A percentile compares a stretch with the other conserved stretches of the same genome.
phyloP scores from a whole-genome alignment of 2,888 invertebrate genomes.

The Epirrhoe alternata region DNA sequence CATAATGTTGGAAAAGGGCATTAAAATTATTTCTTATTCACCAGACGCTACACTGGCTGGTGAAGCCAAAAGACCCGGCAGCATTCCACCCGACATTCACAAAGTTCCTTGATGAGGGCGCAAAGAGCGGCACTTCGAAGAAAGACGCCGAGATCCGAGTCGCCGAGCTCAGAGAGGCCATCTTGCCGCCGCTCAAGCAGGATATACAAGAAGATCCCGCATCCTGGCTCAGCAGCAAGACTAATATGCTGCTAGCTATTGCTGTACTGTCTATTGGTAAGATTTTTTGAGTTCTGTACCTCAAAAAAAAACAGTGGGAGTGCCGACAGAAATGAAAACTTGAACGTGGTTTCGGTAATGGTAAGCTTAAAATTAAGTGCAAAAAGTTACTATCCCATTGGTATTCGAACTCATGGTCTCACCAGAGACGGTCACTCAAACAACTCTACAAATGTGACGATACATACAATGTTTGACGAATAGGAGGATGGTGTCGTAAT shows the following conservation, averaged over 20 bases:
- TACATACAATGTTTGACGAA: too few relatives aligned
- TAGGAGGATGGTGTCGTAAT: too few relatives aligned
- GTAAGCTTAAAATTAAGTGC: too few relatives aligned
- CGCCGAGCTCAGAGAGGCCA: slow-evolving; percentile 88
- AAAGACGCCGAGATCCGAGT: slow-evolving; percentile 88
- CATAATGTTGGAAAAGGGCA: too few relatives aligned
- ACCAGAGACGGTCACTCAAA: too few relatives aligned
- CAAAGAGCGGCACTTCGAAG: slow-evolving; percentile 89
- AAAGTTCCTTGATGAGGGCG: slow-evolving; percentile 89
- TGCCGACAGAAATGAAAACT: too few relatives aligned
- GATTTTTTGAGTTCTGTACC: too few relatives aligned
- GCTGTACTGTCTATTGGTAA: slow-evolving; percentile 88
- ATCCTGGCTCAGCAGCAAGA: slow-evolving; percentile 89
- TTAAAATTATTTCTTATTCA: neutral
- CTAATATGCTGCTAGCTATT: slow-evolving; percentile 88
- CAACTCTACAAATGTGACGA: too few relatives aligned
- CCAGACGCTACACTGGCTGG: slow-evolving; percentile 91
- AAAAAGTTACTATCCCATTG: too few relatives aligned
- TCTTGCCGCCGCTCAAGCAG: slow-evolving; percentile 85
- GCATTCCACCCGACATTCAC: slow-evolving; percentile 94
- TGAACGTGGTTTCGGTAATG: too few relatives aligned
- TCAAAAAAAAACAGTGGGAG: too few relatives aligned
- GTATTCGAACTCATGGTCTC: too few relatives aligned
- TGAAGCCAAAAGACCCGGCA: slow-evolving; percentile 91
- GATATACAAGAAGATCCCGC: slow-evolving; percentile 85